Evolutionary conservation across 2,797 vertebrate genomes (phyloP).

Genomic region (Acrossocheilus wenchowensis): DNA sequence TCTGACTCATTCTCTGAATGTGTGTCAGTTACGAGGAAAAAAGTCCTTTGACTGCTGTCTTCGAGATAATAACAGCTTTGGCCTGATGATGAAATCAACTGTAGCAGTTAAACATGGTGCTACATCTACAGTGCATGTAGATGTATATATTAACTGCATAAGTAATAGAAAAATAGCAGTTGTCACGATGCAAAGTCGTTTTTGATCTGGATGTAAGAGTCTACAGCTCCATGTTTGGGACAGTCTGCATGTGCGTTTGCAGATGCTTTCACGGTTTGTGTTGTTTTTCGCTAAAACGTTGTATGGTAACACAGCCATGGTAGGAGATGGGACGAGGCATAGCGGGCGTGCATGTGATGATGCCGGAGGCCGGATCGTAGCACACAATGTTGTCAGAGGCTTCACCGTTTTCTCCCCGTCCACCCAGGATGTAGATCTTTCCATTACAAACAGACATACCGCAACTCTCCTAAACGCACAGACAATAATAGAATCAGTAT

Average conservation of each 20-base stretch:
- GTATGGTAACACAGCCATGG: slow-evolving; percentile 97
- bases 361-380: slow-evolving; percentile 92
- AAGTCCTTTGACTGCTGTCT: neutral
- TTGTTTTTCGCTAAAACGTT: slow-evolving; percentile 94
- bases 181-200: neutral
- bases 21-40: neutral
- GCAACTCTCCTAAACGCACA: slow-evolving; percentile 88
- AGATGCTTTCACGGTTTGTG: slow-evolving; percentile 70
- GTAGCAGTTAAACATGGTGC: neutral
- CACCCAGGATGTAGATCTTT: slow-evolving; percentile 97
- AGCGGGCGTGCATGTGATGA: slow-evolving; percentile 91
- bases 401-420: slow-evolving; percentile 91
- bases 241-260: neutral
- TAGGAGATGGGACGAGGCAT: slow-evolving; percentile 98
- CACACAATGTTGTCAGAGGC: slow-evolving; percentile 93
- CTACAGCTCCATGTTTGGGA: neutral
- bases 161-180: neutral
- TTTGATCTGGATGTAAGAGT: neutral
- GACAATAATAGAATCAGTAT: neutral
- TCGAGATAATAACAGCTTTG: neutral
- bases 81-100: slow-evolving; percentile 8
- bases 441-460: slow-evolving; percentile 98
- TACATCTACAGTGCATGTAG: neutral
- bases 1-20: neutral
- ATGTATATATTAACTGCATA: neutral